Evolutionary conservation across 2,888 invertebrate genomes (phyloP).

Genomic region (Podabrus alpinus): DNA sequence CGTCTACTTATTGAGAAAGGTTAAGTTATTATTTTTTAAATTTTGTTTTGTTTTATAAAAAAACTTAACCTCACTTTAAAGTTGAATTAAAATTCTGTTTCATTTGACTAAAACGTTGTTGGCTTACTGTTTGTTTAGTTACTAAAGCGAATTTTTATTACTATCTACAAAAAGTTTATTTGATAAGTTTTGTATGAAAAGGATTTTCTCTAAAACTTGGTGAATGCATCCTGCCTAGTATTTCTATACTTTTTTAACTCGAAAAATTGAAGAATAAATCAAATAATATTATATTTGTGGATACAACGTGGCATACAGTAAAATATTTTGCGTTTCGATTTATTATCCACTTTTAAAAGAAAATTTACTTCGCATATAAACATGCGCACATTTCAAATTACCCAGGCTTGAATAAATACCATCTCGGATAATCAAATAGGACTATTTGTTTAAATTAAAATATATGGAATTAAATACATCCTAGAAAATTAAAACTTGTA

Average conservation of each 20-base stretch:
- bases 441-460: not conserved
- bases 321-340: slow-evolving; percentile 14
- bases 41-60: not conserved
- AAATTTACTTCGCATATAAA: not conserved
- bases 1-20: too few species aligned
- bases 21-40: too few species aligned
- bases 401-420: not conserved
- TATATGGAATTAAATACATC: not conserved
- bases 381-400: not conserved
- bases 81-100: not conserved
- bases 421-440: not conserved
- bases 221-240: slow-evolving; percentile 1
- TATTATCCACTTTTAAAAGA: slow-evolving; percentile 6
- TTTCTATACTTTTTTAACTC: slow-evolving; percentile 15
- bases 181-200: not conserved
- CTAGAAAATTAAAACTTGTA: not conserved
- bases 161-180: not conserved
- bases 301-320: slow-evolving; percentile 8
- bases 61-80: not conserved
- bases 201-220: not conserved
- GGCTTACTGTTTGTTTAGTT: not conserved
- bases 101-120: not conserved
- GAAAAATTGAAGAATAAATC: slow-evolving; percentile 15
- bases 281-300: slow-evolving; percentile 8
- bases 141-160: not conserved